These are phyloP conservation scores for Mallateleia sp. DNA, from an alignment of 2,888 invertebrate genomes.

Conservation along the genomic window DNA sequence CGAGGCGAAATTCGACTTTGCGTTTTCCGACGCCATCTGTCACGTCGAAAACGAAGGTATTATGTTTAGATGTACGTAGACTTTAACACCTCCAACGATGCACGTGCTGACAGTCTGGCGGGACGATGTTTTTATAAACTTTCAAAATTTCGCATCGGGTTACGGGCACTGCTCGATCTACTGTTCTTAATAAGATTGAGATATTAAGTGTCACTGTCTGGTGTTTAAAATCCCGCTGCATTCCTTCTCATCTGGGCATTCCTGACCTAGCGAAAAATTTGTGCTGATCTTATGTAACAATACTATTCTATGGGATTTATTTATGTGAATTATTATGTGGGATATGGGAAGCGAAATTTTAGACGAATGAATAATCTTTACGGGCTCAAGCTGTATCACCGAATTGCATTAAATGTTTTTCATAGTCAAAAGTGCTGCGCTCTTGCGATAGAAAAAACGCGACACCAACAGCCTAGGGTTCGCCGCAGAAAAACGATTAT, in stretches of 20 bases:
- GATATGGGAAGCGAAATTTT: too few relatives aligned
- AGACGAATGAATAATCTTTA: too few relatives aligned
- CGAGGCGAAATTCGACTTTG: not conserved
- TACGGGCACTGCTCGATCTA: slow-evolving; percentile 68
- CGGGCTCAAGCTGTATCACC: too few relatives aligned
- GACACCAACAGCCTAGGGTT: too few relatives aligned
- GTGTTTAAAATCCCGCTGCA: slow-evolving; percentile 45
- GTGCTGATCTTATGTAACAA: too few relatives aligned
- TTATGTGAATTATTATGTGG: too few relatives aligned
- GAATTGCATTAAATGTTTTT: too few relatives aligned
- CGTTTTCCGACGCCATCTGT: slow-evolving; percentile 19
- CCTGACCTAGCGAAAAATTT: slow-evolving; percentile 56
- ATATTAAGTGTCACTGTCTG: slow-evolving; percentile 60
- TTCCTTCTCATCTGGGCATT: slow-evolving; percentile 37
- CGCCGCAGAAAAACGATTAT: too few relatives aligned
- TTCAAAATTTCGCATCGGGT: slow-evolving; percentile 59
- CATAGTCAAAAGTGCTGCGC: too few relatives aligned
- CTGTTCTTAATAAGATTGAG: slow-evolving; percentile 69
- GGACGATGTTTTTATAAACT: slow-evolving; percentile 48
- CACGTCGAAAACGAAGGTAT: not conserved
- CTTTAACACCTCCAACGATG: slow-evolving; percentile 42
- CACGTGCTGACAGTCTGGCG: slow-evolving; percentile 37
- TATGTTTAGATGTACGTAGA: slow-evolving; percentile 15
- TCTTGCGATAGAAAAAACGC: too few relatives aligned
- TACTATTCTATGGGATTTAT: too few relatives aligned